These are phyloP conservation scores for Lasioglossum vierecki DNA, from an alignment of 2,888 invertebrate genomes.

Conservation along the genomic window DNA sequence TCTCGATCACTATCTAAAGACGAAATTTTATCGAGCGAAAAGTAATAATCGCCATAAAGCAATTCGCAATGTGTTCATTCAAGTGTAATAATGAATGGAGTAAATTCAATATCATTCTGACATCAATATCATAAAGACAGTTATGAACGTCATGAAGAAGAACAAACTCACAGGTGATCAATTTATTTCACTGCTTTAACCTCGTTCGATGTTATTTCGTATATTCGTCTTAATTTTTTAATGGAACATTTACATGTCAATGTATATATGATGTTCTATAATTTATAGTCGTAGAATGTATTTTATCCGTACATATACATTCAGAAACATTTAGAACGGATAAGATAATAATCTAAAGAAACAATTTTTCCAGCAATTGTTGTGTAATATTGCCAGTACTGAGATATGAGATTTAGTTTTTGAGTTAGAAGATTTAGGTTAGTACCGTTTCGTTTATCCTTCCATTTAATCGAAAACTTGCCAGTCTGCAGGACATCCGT, in stretches of 20 bases:
- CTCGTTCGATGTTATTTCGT: too few species aligned
- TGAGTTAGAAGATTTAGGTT: background rate
- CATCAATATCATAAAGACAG: too few species aligned
- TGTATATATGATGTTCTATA: too few species aligned
- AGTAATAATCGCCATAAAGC: background rate
- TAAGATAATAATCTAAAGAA: too few species aligned
- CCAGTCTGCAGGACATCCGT: conserved; percentile 6
- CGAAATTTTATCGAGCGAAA: background rate
- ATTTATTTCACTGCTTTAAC: too few species aligned
- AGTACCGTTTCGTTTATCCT: background rate
- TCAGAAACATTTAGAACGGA: too few species aligned
- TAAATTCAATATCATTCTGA: background rate
- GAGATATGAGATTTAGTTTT: background rate
- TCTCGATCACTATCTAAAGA: background rate
- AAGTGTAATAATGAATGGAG: background rate
- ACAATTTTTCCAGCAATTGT: background rate
- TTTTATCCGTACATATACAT: too few species aligned
- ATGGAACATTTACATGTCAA: too few species aligned
- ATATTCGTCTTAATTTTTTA: too few species aligned
- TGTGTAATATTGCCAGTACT: background rate
- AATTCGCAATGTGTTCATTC: background rate
- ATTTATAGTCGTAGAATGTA: too few species aligned
- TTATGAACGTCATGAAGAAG: too few species aligned
- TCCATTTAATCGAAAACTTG: background rate
- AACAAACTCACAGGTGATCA: too few species aligned